phyloP scores from a whole-genome alignment of 2,113 vertebrate species.

The Hippocampus guttulatus region DNA sequence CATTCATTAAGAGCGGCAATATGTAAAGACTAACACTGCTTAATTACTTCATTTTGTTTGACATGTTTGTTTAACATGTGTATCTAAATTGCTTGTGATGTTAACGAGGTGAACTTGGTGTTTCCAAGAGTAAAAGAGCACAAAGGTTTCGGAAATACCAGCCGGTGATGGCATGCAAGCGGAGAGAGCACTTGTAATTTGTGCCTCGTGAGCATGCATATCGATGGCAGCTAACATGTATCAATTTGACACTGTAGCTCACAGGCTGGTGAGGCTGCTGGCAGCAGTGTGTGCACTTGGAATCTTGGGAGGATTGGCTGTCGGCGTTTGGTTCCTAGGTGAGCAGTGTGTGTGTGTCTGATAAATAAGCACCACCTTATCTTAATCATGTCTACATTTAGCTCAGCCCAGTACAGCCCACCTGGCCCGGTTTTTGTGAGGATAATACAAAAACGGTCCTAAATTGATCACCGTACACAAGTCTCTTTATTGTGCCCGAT shows the following conservation, averaged over 20 bases:
- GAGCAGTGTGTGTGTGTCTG: constrained; percentile 39
- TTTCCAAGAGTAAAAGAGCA: background rate
- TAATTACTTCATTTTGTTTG: background rate
- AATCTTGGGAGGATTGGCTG: constrained; percentile 69
- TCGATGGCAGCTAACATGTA: background rate
- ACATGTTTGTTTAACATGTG: background rate
- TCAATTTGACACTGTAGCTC: constrained; percentile 37
- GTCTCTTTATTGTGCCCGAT: background rate
- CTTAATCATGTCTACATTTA: background rate
- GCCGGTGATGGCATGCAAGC: background rate
- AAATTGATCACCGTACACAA: background rate
- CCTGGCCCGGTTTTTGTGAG: background rate
- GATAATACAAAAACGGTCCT: background rate
- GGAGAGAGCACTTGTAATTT: background rate
- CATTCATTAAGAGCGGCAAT: background rate
- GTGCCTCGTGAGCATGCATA: constrained; percentile 1
- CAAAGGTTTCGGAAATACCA: background rate
- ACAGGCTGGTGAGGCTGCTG: constrained; percentile 65
- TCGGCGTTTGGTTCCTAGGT: constrained; percentile 80
- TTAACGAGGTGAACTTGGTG: background rate
- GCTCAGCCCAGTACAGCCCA: background rate
- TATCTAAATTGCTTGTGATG: background rate
- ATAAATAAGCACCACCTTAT: constrained; percentile 19
- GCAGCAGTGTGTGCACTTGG: constrained; percentile 62
- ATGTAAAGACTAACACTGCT: background rate